Conservation (phyloP, 2,888 invertebrate genomes). For the Andrena flavipes region DNA sequence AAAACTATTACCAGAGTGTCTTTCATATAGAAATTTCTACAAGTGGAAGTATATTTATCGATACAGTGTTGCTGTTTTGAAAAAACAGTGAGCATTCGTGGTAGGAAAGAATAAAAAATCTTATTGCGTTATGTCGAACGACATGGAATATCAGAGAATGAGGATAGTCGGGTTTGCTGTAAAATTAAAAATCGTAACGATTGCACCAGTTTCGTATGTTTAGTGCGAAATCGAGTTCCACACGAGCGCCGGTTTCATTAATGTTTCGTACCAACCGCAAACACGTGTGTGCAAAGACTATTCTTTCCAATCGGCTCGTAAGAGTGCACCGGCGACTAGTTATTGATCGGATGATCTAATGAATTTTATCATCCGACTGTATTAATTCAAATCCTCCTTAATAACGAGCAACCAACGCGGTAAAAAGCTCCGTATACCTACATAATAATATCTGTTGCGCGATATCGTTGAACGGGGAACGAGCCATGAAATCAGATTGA, state of each 20-base stretch:
- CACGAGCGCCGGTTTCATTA: background rate
- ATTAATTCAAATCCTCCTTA: conserved; percentile 25
- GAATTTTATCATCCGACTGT: background rate
- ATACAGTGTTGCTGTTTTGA: background rate
- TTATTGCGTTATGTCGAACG: too few species aligned
- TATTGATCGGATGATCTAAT: conserved; percentile 37
- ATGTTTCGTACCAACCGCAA: conserved; percentile 15
- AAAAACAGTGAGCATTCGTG: background rate
- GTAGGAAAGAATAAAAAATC: too few species aligned
- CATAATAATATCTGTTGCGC: background rate
- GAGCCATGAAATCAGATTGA: background rate
- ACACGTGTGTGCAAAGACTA: conserved; percentile 57
- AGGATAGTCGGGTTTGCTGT: background rate
- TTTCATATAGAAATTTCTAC: background rate
- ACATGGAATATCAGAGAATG: background rate
- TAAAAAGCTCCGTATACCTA: background rate
- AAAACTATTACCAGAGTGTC: background rate
- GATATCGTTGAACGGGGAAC: background rate
- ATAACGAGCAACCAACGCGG: conserved; percentile 7
- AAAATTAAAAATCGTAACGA: background rate
- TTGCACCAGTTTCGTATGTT: background rate
- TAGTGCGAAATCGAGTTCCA: background rate
- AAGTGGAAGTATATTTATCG: conserved; percentile 4
- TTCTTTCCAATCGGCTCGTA: conserved; percentile 43
- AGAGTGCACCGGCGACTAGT: conserved; percentile 18